A percentile compares a stretch with the other conserved stretches of the same genome.
These are phyloP conservation scores for Neodiprion pinetum DNA, from an alignment of 1,140 invertebrate genomes.

Conservation along the genomic window DNA sequence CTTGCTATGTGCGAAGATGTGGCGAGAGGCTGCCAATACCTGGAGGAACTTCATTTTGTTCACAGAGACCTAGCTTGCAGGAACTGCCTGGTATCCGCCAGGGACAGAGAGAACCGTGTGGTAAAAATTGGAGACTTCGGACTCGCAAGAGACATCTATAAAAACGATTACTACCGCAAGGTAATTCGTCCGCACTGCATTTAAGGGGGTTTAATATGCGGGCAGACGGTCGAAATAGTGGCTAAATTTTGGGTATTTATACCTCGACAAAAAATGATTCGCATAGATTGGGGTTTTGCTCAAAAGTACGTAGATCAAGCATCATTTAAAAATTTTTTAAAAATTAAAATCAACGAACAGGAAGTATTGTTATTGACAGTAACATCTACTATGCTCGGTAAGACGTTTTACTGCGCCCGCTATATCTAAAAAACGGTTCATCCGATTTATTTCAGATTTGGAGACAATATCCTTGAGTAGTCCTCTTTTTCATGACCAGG, in stretches of 20 bases:
- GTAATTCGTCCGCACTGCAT: conserved; percentile 72
- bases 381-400: too few species aligned
- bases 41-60: conserved; percentile 95
- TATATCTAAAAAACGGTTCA: too few species aligned
- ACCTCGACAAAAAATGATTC: too few species aligned
- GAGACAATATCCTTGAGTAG: too few species aligned
- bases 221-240: not conserved
- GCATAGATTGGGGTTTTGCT: too few species aligned
- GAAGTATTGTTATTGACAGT: too few species aligned
- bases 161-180: conserved; percentile 96
- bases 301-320: too few species aligned
- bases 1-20: conserved; percentile 94
- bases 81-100: conserved; percentile 88
- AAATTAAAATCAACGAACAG: too few species aligned
- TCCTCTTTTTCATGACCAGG: too few species aligned
- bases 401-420: too few species aligned
- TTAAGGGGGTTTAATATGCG: conserved; percentile 29
- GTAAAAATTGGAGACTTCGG: conserved; percentile 98
- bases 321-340: not conserved
- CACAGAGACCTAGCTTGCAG: conserved; percentile 95
- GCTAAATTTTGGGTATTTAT: not conserved
- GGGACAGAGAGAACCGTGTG: conserved; percentile 72
- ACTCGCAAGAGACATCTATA: conserved; percentile 92
- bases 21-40: conserved; percentile 88
- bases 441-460: too few species aligned